A percentile compares a stretch with the other conserved stretches of the same genome.
Evolutionary conservation across 2,113 vertebrate genomes (phyloP).

Genomic region (Macaca mulatta): DNA sequence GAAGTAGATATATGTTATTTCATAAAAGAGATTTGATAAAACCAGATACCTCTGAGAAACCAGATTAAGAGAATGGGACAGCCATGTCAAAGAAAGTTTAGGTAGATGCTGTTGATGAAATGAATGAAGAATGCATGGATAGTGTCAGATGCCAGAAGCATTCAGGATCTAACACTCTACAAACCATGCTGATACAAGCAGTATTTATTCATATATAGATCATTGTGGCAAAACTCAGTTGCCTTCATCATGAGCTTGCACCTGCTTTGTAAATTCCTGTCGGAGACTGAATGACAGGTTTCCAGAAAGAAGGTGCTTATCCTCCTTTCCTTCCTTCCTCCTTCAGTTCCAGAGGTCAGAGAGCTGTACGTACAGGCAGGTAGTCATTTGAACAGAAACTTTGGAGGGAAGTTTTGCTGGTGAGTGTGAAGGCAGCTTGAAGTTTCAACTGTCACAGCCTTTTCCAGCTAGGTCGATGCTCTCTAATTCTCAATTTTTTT

Average conservation of each 20-base stretch:
- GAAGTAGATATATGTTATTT: not conserved
- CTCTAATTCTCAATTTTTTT: not conserved
- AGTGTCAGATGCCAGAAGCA: too few relatives aligned
- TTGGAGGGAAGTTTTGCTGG: not conserved
- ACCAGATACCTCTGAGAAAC: not conserved
- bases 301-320: not conserved
- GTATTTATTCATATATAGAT: not conserved
- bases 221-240: not conserved
- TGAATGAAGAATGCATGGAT: not conserved
- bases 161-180: not conserved
- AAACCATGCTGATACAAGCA: not conserved
- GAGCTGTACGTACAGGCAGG: not conserved
- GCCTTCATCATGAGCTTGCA: not conserved
- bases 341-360: not conserved
- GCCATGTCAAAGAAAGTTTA: not conserved
- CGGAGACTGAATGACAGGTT: not conserved
- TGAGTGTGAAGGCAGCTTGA: not conserved
- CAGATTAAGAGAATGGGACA: not conserved
- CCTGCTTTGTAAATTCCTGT: not conserved
- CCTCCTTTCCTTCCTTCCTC: rapidly evolving
- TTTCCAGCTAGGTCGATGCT: not conserved
- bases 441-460: not conserved
- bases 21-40: not conserved
- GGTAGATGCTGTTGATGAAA: not conserved
- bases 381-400: not conserved